Percentiles rank a stretch among this genome's conserved stretches.
These are phyloP conservation scores for Iselma pallidipennis DNA, from an alignment of 2,888 invertebrate species.

Conservation along the genomic window DNA sequence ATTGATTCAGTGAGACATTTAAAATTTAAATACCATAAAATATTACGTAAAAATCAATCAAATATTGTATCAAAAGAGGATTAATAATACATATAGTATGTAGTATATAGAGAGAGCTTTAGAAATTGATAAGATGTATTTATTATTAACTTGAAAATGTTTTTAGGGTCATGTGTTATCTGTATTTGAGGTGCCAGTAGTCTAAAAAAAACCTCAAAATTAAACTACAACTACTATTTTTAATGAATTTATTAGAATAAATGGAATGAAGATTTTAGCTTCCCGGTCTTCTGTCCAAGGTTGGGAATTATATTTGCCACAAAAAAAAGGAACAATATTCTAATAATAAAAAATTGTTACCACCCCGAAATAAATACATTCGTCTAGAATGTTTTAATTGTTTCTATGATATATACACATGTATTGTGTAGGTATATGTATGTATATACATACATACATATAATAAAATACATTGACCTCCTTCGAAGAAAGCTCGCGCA, in stretches of 20 bases:
- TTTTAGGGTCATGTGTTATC: slow-evolving; percentile 33
- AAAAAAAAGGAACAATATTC: no score
- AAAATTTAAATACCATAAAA: neutral
- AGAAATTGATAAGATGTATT: slow-evolving; percentile 8
- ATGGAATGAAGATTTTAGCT: neutral
- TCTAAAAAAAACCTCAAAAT: slow-evolving; percentile 15
- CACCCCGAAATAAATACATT: no score
- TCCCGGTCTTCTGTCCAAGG: neutral
- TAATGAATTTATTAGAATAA: no score
- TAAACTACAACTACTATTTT: no score
- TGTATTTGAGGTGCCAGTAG: slow-evolving; percentile 28
- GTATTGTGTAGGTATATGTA: neutral
- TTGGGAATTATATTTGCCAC: neutral
- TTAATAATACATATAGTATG: neutral
- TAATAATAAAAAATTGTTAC: no score
- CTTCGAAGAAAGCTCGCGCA: slow-evolving; percentile 2
- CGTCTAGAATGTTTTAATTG: neutral
- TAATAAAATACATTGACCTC: neutral
- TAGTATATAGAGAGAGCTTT: neutral
- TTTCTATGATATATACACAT: neutral
- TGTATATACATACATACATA: neutral
- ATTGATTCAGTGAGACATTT: neutral
- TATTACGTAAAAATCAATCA: neutral
- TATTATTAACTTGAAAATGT: slow-evolving; percentile 20
- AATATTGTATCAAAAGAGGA: neutral